A percentile compares a stretch with the other conserved stretches of the same genome.
These are phyloP conservation scores for Ptychobarbus kaznakovi DNA, from an alignment of 2,797 vertebrate genomes.

Conservation along the genomic window DNA sequence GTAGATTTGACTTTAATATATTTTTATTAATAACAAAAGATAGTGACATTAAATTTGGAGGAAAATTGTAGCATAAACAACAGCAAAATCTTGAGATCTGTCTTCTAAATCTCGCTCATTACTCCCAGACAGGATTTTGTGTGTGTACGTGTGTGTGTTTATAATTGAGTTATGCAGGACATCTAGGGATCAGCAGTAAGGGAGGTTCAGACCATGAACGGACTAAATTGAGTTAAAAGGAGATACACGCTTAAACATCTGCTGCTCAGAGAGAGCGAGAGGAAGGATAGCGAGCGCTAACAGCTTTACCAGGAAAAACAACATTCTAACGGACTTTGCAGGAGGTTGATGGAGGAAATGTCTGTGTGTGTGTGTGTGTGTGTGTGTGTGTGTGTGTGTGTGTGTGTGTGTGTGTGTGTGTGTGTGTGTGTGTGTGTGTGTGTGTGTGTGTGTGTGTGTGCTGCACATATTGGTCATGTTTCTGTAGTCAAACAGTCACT, in stretches of 20 bases:
- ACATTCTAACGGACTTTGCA: slow-evolving; percentile 50
- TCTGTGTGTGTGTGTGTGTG: slow-evolving; percentile 45
- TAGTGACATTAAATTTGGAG: background rate
- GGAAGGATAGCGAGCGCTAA: slow-evolving; percentile 46
- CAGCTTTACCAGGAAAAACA: slow-evolving; percentile 57
- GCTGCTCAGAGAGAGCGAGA: slow-evolving; percentile 44
- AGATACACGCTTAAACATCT: slow-evolving; percentile 57
- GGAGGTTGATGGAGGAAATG: slow-evolving; percentile 53
- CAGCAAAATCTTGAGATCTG: slow-evolving; percentile 1
- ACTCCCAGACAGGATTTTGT: background rate
- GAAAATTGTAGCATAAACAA: background rate
- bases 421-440: slow-evolving; percentile 44
- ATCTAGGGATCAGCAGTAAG: slow-evolving; percentile 54
- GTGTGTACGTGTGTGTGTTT: slow-evolving; percentile 41
- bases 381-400: slow-evolving; percentile 46
- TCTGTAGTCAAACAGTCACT: slow-evolving; percentile 21
- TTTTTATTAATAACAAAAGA: slow-evolving; percentile 5
- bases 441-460: slow-evolving; percentile 42
- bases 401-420: slow-evolving; percentile 41
- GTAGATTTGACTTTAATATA: background rate
- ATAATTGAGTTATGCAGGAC: slow-evolving; percentile 60
- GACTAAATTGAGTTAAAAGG: slow-evolving; percentile 60
- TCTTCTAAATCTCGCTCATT: slow-evolving; percentile 2
- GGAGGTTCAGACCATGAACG: slow-evolving; percentile 48
- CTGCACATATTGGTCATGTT: slow-evolving; percentile 31